These are phyloP conservation scores for Lycodopsis pacificus DNA, from an alignment of 2,797 vertebrate genomes.

Conservation along the genomic window DNA sequence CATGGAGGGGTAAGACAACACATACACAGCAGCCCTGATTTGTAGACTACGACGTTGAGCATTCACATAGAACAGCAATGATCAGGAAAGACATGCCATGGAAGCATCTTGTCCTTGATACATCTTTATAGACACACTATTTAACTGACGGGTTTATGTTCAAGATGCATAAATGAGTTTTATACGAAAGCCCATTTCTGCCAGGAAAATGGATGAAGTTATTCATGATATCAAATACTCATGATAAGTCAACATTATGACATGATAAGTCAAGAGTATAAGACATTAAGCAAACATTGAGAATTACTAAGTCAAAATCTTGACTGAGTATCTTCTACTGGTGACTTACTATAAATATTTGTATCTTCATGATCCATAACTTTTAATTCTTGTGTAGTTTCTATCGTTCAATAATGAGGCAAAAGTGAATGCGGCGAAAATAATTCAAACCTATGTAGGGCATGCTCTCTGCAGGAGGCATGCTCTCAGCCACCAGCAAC, in stretches of 20 bases:
- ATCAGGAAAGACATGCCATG: not conserved
- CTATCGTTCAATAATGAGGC: not conserved
- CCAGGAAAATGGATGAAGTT: not conserved
- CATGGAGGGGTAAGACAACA: not conserved
- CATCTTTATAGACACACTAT: not conserved
- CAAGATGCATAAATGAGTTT: too few species aligned
- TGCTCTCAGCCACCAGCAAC: slow-evolving; percentile 98
- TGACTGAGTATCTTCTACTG: not conserved
- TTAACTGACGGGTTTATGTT: not conserved
- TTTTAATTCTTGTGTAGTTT: not conserved
- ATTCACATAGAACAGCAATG: not conserved
- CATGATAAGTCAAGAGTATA: not conserved
- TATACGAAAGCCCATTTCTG: not conserved
- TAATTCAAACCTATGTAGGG: slow-evolving; percentile 90
- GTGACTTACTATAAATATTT: not conserved
- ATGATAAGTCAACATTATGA: not conserved
- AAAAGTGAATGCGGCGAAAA: slow-evolving; percentile 16
- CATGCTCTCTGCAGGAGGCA: slow-evolving; percentile 97
- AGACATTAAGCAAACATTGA: not conserved
- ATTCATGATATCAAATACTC: not conserved
- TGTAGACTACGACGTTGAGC: not conserved
- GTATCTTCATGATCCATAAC: not conserved
- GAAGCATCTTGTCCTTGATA: not conserved
- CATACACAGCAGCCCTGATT: not conserved
- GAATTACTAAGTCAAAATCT: not conserved